These are phyloP conservation scores for Sturnus vulgaris DNA, from an alignment of 2,113 vertebrate genomes.

Conservation along the genomic window DNA sequence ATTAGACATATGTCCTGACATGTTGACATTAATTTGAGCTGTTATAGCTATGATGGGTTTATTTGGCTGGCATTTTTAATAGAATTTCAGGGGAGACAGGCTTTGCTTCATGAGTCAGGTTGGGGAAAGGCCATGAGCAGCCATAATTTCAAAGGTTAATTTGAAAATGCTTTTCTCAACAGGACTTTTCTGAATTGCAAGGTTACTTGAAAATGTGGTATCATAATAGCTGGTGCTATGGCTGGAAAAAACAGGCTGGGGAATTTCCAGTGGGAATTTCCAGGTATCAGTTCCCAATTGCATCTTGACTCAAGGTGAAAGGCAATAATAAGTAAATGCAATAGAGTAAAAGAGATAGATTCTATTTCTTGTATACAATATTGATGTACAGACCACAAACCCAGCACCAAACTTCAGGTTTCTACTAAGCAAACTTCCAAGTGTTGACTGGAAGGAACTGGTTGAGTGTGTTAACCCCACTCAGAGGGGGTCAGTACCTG, in stretches of 20 bases:
- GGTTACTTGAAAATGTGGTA: background rate
- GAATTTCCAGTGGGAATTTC: background rate
- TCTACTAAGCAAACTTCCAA: background rate
- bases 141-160: slow-evolving; percentile 62
- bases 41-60: slow-evolving; percentile 55
- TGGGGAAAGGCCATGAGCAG: background rate
- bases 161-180: slow-evolving; percentile 30
- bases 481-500: background rate
- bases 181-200: background rate
- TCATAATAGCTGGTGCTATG: background rate
- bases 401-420: background rate
- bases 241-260: background rate
- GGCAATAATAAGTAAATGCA: background rate
- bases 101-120: background rate
- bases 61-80: slow-evolving; percentile 56
- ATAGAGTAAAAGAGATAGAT: background rate
- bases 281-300: background rate
- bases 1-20: slow-evolving; percentile 64
- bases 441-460: background rate
- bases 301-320: background rate
- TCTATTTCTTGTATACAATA: background rate
- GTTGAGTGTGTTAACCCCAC: background rate
- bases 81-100: slow-evolving; percentile 34
- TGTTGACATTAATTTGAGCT: slow-evolving; percentile 64
- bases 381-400: background rate